Base-by-base conservation (phyloP, 2,888 invertebrate genomes). In the Anarsia innoxiella region DNA sequence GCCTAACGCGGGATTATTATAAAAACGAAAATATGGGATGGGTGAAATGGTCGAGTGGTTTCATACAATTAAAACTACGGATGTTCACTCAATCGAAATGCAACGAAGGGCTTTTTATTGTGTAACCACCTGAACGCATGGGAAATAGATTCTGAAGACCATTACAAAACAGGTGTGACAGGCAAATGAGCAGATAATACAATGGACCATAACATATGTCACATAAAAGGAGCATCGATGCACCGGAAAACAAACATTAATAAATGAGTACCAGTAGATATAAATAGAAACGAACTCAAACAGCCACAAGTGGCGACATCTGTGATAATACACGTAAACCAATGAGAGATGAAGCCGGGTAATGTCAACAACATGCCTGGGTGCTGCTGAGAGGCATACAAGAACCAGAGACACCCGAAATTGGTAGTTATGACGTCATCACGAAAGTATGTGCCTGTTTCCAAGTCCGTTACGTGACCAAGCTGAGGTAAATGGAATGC, bases 361-460 rank as follows among this genome's bases (percentile, higher is more conserved):
- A 2, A 13, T 12, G 23, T 32, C 32, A 32, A 23, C 19, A n/a
- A n/a, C 19, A 19, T 19, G 13, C 19, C 11, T 23, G 5, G 23
- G n/a, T 6, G n/a, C 29, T 5, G 19, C 3, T 9, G 23, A 23
- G 23, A 12, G 5, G 23, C 6, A n/a, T 19, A 50, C 51, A 49
- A 50, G 43, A 43, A 48, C 51, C 50, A 36, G 51, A 51, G 48
- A 53, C 53, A 56, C 46, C 70, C 74, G 59, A 79, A 78, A 67
- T 69, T 64, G 49, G n/a, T n/a, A n/a, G 43, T 55, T 19, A 59
- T 80, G 79, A 82, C 78, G 79, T 74, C 70, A 76, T 68, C 66
- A 67, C 64, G 72, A 77, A 82, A 78, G 77, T 71, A 79, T 76
- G 72, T 52, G 63, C 58, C 66, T 72, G 68, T 63, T 74, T 70